phyloP scores from a whole-genome alignment of 1,140 invertebrate genomes.

The Cotesia vestalis region DNA sequence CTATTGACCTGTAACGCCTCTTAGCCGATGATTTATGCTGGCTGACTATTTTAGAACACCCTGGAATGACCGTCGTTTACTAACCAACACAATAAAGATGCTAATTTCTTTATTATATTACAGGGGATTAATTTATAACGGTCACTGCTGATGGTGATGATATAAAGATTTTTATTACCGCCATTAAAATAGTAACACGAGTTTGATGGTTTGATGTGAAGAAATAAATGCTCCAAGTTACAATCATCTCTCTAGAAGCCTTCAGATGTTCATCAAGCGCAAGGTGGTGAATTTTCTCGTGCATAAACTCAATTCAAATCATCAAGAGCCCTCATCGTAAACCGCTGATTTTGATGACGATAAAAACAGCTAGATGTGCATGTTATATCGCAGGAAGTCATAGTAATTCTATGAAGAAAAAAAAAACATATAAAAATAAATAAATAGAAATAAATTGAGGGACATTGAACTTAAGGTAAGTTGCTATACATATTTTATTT shows the following conservation, averaged over 20 bases:
- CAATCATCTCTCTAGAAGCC: too few species aligned
- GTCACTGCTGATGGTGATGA: neutral
- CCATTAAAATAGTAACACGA: neutral
- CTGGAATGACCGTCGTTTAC: slow-evolving; percentile 1
- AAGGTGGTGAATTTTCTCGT: too few species aligned
- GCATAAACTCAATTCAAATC: too few species aligned
- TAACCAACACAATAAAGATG: neutral
- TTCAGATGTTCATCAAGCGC: too few species aligned
- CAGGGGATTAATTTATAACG: too few species aligned
- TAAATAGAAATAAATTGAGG: too few species aligned
- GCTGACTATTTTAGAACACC: slow-evolving; percentile 26
- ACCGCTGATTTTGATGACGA: too few species aligned
- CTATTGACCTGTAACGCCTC: neutral
- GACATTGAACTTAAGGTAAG: too few species aligned
- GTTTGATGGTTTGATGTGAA: neutral
- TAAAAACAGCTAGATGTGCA: too few species aligned
- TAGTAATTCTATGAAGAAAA: neutral
- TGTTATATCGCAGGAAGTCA: too few species aligned
- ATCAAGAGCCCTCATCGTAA: too few species aligned
- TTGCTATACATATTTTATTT: neutral
- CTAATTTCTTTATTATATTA: neutral
- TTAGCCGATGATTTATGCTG: slow-evolving; percentile 15
- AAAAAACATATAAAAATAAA: neutral
- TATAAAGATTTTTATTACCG: slow-evolving; percentile 14
- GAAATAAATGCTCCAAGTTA: too few species aligned